Base-by-base conservation (phyloP, 2,888 invertebrate genomes). In the Micoletzkya japonica region DNA sequence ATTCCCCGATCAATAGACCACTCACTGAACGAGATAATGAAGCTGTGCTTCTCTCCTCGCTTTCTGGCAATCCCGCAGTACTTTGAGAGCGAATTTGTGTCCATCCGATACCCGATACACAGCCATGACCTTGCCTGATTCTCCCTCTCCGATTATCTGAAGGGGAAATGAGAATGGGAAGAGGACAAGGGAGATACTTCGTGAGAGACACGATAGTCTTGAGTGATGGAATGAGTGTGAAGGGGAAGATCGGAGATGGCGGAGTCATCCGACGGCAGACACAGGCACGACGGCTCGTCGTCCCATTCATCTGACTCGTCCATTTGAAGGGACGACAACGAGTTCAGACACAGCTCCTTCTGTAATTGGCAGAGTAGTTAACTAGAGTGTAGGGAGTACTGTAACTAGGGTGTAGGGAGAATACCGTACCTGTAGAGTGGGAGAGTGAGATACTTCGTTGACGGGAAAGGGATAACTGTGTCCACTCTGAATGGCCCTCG, bases 101-200 rank as follows among this genome's bases (percentile, higher is more conserved):
- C 91, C 91, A 0, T 90, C 91, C 64, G 88, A 88, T 83, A 91
- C 92, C 74, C 91, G 90, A 84, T 90, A 92, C 88, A 96, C 96
- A 88, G 96, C 93, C 60, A 98, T 92, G 70, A 98, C 97, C 90
- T 97, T 97, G 75, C 97, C 97, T 88, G 95, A 97, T 80, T 98
- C 96, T 24, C 97, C 97, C 77, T 96, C 90, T 63, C 97, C 96
- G 76, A 98, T 90, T 56, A 97, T 95, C 74, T 91, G 70, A 54
- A 63, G 63, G 39, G 34, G 28, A 28, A 28, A 28, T 32, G 14
- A 17, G 58, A 28, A 34, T 14, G 58, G 14, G 32, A 30, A 7
- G 7, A 58, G 10, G 7, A 4, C 6, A 32, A 14, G 34, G 10
- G 24, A 14, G 44, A 24, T 64, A 81, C 80, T 71, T 83, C 83